Base-by-base conservation (phyloP, 2,888 invertebrate genomes). In the Dastarcus helophoroides region DNA sequence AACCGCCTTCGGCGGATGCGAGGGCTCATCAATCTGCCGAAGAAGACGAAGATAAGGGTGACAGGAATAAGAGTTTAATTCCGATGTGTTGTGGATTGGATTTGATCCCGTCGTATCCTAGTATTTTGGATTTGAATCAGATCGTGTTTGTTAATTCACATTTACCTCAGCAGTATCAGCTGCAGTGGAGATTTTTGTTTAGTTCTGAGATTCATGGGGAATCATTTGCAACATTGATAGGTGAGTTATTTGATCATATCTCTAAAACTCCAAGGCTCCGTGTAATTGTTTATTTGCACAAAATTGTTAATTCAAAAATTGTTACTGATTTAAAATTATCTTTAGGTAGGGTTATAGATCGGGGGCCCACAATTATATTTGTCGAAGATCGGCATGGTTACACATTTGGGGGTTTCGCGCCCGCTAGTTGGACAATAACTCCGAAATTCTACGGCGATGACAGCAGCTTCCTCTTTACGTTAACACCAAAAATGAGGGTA, bases 371-470 rank as follows among this genome's bases (percentile, higher is more conserved):
- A 1, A 62, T 94, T 2, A 60, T 94, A 3, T 74, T 94, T 21
- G 65, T 94, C 2, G 86, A 90, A 53, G 85, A 86, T 53, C 73
- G 72, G 38, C 71, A 75, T 40, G 84, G 84, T 5, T 72, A 83
- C 53, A 76, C 89, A 17, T 94, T 94, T 65, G 94, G 93, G 2
- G 91, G 88, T 7, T 94, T 79, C 65, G 86, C 88, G 0, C 71
- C 88, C 0, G 71, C 71, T 10, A 70, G 78, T 30, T 91, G 90
- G 90, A 56, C 67, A 1, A 53, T 83, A 13, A 53, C 79, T 8
- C 81, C 91, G 5, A 79, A 78, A 50, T 91, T 84, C 62, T 65
- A 64, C 33, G 91, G 81, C 9, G 72, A 75, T 36, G 76, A 79
- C 19, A 69, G 74, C 13, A 77, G 85, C 25, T 88, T 91, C 63